Conservation (phyloP, 64 coral and sea anemone species). For the Porites australiensis region DNA sequence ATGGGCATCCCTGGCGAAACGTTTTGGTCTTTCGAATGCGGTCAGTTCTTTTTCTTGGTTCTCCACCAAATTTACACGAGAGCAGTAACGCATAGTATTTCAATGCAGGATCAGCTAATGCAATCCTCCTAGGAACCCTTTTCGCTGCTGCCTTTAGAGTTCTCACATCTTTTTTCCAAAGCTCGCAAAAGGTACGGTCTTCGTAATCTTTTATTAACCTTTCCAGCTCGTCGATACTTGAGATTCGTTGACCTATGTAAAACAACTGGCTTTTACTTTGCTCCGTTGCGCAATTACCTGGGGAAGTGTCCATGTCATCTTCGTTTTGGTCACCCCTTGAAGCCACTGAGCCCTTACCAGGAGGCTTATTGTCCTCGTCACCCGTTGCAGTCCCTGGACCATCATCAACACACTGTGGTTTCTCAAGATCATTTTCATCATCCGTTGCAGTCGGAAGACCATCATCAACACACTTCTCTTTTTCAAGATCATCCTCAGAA, state of each 20-base stretch:
- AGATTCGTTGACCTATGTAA: slow-evolving; percentile 49
- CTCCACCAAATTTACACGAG: slow-evolving; percentile 63
- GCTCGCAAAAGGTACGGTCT: slow-evolving; percentile 66
- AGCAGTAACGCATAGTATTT: slow-evolving; percentile 54
- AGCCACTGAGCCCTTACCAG: background rate
- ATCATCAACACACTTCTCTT: background rate
- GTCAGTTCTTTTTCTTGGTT: slow-evolving; percentile 31
- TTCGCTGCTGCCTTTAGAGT: slow-evolving; percentile 61
- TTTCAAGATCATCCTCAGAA: slow-evolving; percentile 5
- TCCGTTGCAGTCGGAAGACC: background rate
- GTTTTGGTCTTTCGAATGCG: slow-evolving; percentile 56
- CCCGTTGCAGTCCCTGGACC: background rate
- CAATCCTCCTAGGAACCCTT: slow-evolving; percentile 55
- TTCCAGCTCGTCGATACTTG: slow-evolving; percentile 51
- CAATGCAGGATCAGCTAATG: slow-evolving; percentile 37
- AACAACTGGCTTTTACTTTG: background rate
- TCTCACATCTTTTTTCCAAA: slow-evolving; percentile 65
- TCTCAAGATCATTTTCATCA: background rate
- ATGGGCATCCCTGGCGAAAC: slow-evolving; percentile 71
- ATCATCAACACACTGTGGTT: background rate
- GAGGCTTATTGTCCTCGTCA: background rate
- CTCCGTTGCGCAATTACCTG: background rate
- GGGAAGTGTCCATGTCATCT: background rate
- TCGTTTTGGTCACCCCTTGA: too few relatives aligned
- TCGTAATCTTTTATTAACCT: slow-evolving; percentile 49